These are phyloP conservation scores for Wiebesia pumilae DNA, from an alignment of 1,140 invertebrate genomes.

Conservation along the genomic window DNA sequence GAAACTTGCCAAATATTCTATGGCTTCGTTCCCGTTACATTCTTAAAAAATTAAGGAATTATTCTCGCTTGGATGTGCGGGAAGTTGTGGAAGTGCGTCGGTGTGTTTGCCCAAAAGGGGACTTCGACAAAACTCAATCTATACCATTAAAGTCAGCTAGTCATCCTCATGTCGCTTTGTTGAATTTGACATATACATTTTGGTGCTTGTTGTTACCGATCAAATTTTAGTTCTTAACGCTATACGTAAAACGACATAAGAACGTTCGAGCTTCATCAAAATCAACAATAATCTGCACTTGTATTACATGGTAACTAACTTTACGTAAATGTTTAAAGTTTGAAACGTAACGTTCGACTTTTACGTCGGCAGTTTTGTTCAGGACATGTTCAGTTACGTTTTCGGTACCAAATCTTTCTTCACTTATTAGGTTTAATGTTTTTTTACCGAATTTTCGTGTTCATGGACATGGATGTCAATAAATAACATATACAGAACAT, in stretches of 20 bases:
- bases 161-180: conserved; percentile 56
- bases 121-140: conserved; percentile 74
- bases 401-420: background rate
- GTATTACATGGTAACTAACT: conserved; percentile 72
- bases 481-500: background rate
- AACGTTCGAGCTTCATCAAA: conserved; percentile 59
- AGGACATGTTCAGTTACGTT: background rate
- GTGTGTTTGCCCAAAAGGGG: conserved; percentile 75
- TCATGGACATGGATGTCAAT: background rate
- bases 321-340: conserved; percentile 71
- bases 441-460: background rate
- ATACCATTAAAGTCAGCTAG: conserved; percentile 66
- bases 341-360: conserved; percentile 67
- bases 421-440: too few relatives aligned
- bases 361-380: conserved; percentile 5
- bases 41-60: conserved; percentile 20
- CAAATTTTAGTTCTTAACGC: conserved; percentile 32
- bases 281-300: conserved; percentile 72
- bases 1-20: too few relatives aligned
- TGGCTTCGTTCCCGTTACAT: background rate
- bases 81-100: conserved; percentile 69
- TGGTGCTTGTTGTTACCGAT: conserved; percentile 40
- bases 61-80: conserved; percentile 56
- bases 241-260: conserved; percentile 40
- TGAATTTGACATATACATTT: background rate